Conservation (phyloP, 2,113 vertebrate species). For the Xenus cinereus region DNA sequence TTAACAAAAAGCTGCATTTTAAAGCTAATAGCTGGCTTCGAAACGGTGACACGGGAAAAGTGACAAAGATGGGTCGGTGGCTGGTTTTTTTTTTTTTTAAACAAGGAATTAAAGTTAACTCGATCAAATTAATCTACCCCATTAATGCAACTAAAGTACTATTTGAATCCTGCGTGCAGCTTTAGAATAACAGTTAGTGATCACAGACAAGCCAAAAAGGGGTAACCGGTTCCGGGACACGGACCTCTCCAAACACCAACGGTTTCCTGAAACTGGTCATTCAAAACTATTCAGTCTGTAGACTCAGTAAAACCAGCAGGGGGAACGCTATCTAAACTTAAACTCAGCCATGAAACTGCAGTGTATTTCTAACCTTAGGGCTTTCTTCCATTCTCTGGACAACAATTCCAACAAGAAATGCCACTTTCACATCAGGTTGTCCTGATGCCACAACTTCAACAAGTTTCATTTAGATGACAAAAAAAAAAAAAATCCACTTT, state of each 20-base stretch:
- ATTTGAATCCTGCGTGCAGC: neutral
- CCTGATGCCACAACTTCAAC: neutral
- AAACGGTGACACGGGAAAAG: neutral
- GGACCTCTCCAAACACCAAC: neutral
- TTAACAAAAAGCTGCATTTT: neutral
- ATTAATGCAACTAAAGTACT: neutral
- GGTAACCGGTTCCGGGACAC: neutral
- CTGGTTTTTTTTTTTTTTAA: neutral
- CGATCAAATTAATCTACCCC: neutral
- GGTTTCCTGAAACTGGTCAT: neutral
- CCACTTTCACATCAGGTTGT: neutral
- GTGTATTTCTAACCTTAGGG: neutral
- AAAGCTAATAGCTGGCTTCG: neutral
- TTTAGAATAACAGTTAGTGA: neutral
- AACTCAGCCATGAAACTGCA: rapidly evolving
- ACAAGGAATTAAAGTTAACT: neutral
- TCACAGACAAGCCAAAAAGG: neutral
- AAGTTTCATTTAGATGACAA: neutral
- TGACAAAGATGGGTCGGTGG: neutral
- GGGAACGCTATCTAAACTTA: neutral
- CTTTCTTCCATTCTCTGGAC: rapidly evolving
- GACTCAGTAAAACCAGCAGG: neutral
- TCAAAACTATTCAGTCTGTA: no score
- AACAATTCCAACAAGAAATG: neutral
- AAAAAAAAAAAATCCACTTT: neutral